Evolutionary conservation across 2,797 vertebrate genomes (phyloP), one percentile per base, ranked within the genome.

Genomic region (Phalloptychus januarius): DNA sequence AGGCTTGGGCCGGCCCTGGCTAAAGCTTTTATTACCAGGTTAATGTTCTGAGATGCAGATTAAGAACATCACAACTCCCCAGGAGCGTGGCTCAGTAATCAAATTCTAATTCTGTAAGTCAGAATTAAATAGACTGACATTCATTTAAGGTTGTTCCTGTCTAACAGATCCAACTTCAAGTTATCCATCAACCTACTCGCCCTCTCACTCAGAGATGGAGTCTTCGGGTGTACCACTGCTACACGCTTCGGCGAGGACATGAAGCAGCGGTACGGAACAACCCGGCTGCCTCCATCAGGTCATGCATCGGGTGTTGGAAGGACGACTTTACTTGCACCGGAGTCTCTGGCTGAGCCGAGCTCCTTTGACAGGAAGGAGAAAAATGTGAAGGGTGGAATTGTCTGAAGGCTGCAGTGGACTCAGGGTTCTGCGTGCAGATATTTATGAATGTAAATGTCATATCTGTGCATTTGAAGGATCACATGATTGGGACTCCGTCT

Each of bases 221-320:
- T 98, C 97, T 0, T 98, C 97, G 0, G 97, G 97, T 12, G 94
- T 96, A 3, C 96, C 96, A 1, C 93, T 97, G 44, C 93, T 96
- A 56, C 65, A 89, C 93, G 86, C 96, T 91, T 88, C 96, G 83
- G 83, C 97, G 94, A 90, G 96, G 84, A 96, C 86, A 82, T 95
- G 90, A 94, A 46, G 76, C 67, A 6, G 65, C 73, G 40, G 6
- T 63, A 28, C 44, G 7, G 5, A 38, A 73, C 72, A 18, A 81
- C 45, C 58, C 7, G 40, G 33, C 73, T 33, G 72, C 44, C 70
- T 85, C 78, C 75, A 1, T 70, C 76, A 73, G 77, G 82, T 82
- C 81, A 76, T 61, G 5, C 44, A 18, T 2, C 18, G 74, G 82
- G 75, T 44, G 0, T 44, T 79, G 28, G 81, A 82, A 77, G 42